These are phyloP conservation scores for Andrena dorsata DNA, from an alignment of 2,888 invertebrate species.

Conservation along the genomic window DNA sequence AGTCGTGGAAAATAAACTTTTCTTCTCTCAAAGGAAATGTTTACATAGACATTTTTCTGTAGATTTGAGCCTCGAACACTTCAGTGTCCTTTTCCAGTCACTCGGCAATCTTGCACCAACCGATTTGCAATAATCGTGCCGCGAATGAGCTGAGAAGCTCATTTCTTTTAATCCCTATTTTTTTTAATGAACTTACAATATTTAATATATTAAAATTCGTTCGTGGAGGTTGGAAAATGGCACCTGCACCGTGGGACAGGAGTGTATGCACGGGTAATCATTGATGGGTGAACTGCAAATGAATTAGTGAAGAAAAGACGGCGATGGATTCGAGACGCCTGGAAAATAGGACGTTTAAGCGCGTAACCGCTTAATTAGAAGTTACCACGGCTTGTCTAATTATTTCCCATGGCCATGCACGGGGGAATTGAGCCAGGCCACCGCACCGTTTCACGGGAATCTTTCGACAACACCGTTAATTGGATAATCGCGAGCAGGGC, in stretches of 20 bases:
- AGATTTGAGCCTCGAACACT: no score
- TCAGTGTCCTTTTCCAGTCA: no score
- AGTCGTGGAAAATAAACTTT: neutral
- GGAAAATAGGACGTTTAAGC: conserved; percentile 33
- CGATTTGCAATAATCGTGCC: no score
- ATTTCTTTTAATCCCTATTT: no score
- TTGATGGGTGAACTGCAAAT: conserved; percentile 11
- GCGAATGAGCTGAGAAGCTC: no score
- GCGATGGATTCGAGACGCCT: conserved; percentile 3
- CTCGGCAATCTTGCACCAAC: no score
- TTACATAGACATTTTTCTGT: no score
- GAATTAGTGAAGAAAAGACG: conserved; percentile 20
- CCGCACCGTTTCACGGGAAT: conserved; percentile 11
- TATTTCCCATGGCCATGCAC: conserved; percentile 24
- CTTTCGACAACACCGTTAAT: conserved; percentile 14
- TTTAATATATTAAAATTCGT: no score
- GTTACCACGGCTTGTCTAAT: conserved; percentile 15
- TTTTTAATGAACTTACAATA: no score
- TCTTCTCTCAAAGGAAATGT: no score
- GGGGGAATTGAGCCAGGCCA: conserved; percentile 23
- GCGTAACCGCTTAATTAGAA: conserved; percentile 33
- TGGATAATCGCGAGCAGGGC: conserved; percentile 33
- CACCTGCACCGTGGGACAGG: neutral
- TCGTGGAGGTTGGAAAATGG: no score
- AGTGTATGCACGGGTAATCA: neutral